Evolutionary conservation across 2,888 invertebrate species (phyloP), one percentile per base, ranked within the genome.

Genomic region (Drosophila testacea): DNA sequence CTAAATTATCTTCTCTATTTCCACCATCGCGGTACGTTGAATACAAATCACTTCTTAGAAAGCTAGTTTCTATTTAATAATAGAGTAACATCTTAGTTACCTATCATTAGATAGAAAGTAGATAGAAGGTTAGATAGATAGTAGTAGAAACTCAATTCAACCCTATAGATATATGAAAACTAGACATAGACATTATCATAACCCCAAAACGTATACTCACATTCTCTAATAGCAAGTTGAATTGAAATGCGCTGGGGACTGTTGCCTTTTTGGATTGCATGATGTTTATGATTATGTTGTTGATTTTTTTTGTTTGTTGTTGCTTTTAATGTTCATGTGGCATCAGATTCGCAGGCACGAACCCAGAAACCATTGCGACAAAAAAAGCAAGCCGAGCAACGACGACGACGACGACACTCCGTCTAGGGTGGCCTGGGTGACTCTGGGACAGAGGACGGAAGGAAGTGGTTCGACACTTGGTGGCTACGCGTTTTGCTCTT

Each of bases 291-390:
- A 73, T 81, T 70, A 70, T 64, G 81, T 62, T 80, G 75, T 69
- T 47, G 41, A 34, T n/a, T 16, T 48, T 46, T 36, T 13, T 46
- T 55, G 42, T 61, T 36, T 66, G 56, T 36, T 42, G 48, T 47
- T 62, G 60, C 28, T 57, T 55, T 79, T 73, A 65, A 50, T 73
- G 80, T 76, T 79, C 73, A 70, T 79, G 81, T 82, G 90, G 89
- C 90, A 88, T 91, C 90, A 68, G 87, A 89, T 89, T 88, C 91
- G 71, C 74, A 90, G 87, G 90, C 89, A 89, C 89, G 89, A 90
- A 82, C 81, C 78, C 69, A 77, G 80, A 80, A 76, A 64, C 74
- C 80, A 75, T 71, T 75, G 74, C 69, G 71, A 74, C 71, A 71
- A 81, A 52, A 59, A 72, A 44, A 13, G 22, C 34, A 32, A 32